Conservation (phyloP, 2,888 invertebrate species). For the Saturnia japonica region DNA sequence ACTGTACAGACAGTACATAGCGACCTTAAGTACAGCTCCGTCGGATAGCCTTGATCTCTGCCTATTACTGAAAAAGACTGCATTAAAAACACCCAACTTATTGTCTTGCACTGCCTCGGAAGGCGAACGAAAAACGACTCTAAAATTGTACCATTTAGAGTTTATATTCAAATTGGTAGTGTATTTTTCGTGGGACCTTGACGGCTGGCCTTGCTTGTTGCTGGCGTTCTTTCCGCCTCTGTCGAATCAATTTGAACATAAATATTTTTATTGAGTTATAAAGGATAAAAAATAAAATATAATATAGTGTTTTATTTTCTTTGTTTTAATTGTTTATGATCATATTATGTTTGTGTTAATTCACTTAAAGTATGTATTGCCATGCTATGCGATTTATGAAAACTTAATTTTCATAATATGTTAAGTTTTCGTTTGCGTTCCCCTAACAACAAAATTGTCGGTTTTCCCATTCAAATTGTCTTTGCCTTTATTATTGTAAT, state of each 20-base stretch:
- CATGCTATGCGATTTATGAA: not conserved
- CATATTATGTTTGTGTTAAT: too few species aligned
- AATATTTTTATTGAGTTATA: constrained; percentile 63
- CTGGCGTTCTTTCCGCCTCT: constrained; percentile 80
- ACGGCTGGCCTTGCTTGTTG: constrained; percentile 73
- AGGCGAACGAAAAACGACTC: constrained; percentile 43
- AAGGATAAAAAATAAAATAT: constrained; percentile 33
- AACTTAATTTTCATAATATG: not conserved
- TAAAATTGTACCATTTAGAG: constrained; percentile 30
- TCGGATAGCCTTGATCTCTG: constrained; percentile 72
- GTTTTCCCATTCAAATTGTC: not conserved
- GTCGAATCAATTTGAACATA: constrained; percentile 75
- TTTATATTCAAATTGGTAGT: constrained; percentile 19
- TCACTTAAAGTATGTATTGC: not conserved
- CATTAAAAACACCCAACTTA: constrained; percentile 72
- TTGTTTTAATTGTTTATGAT: not conserved
- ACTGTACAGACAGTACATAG: constrained; percentile 16
- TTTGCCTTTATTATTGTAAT: not conserved
- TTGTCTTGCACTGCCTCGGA: constrained; percentile 61
- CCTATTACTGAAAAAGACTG: constrained; percentile 79
- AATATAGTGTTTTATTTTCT: constrained; percentile 22
- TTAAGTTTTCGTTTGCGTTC: not conserved
- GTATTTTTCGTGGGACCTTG: constrained; percentile 64
- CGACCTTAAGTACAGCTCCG: constrained; percentile 40
- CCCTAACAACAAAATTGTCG: not conserved